Conservation (phyloP, 1,140 invertebrate genomes). For the Eumaeus atala region DNA sequence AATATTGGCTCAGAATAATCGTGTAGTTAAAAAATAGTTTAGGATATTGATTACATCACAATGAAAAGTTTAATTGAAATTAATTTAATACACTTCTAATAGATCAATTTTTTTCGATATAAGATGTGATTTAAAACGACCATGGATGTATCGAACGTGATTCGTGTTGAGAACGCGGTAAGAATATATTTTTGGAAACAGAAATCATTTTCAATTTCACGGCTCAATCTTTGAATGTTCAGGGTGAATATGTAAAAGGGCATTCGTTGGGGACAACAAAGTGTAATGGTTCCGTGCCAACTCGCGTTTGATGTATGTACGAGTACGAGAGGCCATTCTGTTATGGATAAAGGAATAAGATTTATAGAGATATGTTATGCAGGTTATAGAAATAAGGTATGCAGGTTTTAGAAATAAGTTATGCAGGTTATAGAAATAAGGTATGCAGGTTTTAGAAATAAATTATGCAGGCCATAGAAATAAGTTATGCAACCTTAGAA, state of each 20-base stretch:
- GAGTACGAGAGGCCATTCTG: too few relatives aligned
- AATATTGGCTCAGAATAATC: neutral
- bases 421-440: too few relatives aligned
- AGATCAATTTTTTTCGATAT: neutral
- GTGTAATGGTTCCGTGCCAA: slow-evolving; percentile 66
- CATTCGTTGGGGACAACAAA: slow-evolving; percentile 68
- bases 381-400: too few relatives aligned
- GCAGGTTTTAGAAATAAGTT: too few relatives aligned
- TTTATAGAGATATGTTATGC: too few relatives aligned
- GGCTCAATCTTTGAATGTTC: slow-evolving; percentile 67
- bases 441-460: too few relatives aligned
- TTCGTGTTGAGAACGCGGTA: slow-evolving; percentile 51
- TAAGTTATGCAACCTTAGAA: too few relatives aligned
- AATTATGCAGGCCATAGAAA: too few relatives aligned
- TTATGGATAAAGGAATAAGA: too few relatives aligned
- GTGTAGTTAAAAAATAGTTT: neutral
- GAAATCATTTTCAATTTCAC: slow-evolving; percentile 71
- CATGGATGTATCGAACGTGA: slow-evolving; percentile 37
- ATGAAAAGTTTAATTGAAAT: neutral
- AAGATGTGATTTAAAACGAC: neutral
- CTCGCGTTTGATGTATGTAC: slow-evolving; percentile 56
- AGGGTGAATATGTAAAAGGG: slow-evolving; percentile 69
- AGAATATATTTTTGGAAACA: slow-evolving; percentile 68
- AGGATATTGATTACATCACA: too few relatives aligned
- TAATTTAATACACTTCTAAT: neutral